These are phyloP conservation scores for Thunnus albacares DNA, from an alignment of 2,797 vertebrate genomes.

Conservation along the genomic window DNA sequence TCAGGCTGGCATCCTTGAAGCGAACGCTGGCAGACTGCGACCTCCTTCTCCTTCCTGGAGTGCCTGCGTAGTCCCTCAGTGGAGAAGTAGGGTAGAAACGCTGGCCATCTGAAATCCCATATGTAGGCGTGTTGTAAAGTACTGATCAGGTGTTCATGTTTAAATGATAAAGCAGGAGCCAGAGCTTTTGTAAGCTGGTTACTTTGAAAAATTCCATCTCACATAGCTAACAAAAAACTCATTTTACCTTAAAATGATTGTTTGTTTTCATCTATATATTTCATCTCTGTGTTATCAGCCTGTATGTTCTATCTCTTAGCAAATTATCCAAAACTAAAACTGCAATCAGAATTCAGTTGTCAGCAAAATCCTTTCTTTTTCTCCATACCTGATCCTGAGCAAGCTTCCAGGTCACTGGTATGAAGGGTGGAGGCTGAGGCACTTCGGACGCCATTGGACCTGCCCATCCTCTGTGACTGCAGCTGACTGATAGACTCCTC, in stretches of 20 bases:
- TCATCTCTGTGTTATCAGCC: neutral
- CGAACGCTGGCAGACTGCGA: conserved; percentile 89
- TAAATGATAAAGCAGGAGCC: neutral
- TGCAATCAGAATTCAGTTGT: neutral
- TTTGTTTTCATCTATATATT: neutral
- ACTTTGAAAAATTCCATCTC: no score
- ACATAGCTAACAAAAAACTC: no score
- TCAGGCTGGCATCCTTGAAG: conserved; percentile 83
- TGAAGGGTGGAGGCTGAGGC: conserved; percentile 89
- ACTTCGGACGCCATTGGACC: conserved; percentile 80
- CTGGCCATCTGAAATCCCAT: conserved; percentile 83
- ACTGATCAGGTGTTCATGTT: neutral
- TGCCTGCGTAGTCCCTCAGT: conserved; percentile 84
- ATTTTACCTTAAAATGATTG: no score
- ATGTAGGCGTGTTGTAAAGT: neutral
- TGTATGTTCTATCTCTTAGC: neutral
- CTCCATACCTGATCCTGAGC: conserved; percentile 83
- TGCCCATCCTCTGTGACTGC: conserved; percentile 86
- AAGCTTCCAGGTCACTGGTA: conserved; percentile 90
- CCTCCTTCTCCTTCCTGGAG: conserved; percentile 80
- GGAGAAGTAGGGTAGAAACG: conserved; percentile 90
- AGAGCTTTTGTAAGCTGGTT: neutral
- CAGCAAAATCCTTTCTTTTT: neutral
- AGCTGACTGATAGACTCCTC: conserved; percentile 93
- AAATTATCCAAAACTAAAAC: neutral